phyloP scores from a whole-genome alignment of 1,140 invertebrate species.

The Zaprionus tsacasi region DNA sequence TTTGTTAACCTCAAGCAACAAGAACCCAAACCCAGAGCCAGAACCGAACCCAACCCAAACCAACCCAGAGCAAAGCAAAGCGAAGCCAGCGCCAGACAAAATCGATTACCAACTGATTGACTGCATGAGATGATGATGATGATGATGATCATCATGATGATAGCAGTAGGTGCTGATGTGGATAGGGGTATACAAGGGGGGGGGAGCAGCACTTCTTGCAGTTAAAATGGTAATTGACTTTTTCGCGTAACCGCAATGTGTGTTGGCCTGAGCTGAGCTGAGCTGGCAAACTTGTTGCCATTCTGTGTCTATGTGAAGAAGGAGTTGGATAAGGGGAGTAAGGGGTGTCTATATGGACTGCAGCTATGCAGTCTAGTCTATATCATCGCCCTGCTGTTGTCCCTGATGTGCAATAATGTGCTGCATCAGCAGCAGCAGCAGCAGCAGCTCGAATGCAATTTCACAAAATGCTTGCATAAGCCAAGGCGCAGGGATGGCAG shows the following conservation, averaged over 20 bases:
- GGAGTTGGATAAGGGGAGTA: neutral
- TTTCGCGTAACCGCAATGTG: constrained; percentile 78
- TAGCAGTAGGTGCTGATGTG: constrained; percentile 17
- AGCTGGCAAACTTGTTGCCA: constrained; percentile 73
- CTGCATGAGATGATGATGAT: constrained; percentile 39
- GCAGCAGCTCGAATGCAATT: constrained; percentile 67
- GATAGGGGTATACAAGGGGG: neutral
- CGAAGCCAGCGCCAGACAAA: constrained; percentile 55
- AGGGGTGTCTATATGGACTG: constrained; percentile 8
- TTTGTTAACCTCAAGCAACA: constrained; percentile 79
- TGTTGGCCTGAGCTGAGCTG: constrained; percentile 47
- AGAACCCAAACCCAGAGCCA: constrained; percentile 32
- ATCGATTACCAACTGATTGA: constrained; percentile 79
- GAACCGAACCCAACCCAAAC: constrained; percentile 13
- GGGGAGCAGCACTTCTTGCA: constrained; percentile 43
- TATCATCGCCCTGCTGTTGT: constrained; percentile 9
- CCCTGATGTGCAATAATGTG: constrained; percentile 60
- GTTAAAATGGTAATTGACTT: constrained; percentile 82
- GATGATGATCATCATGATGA: constrained; percentile 20
- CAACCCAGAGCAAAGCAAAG: constrained; percentile 25
- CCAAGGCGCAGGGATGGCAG: constrained; percentile 48
- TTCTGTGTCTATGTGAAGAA: constrained; percentile 11
- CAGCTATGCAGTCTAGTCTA: constrained; percentile 17
- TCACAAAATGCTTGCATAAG: constrained; percentile 77
- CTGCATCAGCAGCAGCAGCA: constrained; percentile 64